These are phyloP conservation scores for Ceriagrion tenellum DNA, from an alignment of 2,888 invertebrate species.

Conservation along the genomic window DNA sequence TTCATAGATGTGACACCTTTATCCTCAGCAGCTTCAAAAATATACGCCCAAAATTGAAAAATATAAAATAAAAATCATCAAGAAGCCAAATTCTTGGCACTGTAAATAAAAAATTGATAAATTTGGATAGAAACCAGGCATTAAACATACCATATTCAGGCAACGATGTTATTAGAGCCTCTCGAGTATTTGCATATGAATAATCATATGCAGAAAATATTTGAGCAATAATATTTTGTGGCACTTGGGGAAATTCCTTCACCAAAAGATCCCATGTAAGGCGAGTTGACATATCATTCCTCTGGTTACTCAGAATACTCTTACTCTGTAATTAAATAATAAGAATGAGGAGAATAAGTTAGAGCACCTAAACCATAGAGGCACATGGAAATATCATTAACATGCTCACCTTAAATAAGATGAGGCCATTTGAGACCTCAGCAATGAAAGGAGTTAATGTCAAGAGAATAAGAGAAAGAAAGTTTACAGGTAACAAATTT, in stretches of 20 bases:
- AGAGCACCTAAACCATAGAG: no score
- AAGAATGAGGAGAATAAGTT: no score
- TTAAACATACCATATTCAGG: slow-evolving; percentile 63
- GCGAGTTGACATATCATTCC: slow-evolving; percentile 58
- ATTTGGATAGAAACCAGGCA: slow-evolving; percentile 30
- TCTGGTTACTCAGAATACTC: slow-evolving; percentile 19
- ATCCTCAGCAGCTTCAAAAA: background rate
- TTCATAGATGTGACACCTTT: background rate
- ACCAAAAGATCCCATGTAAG: slow-evolving; percentile 49
- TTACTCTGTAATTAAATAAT: slow-evolving; percentile 63
- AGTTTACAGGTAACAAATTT: no score
- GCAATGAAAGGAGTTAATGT: no score
- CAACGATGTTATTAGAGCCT: slow-evolving; percentile 26
- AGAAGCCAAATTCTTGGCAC: slow-evolving; percentile 24
- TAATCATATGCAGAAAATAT: slow-evolving; percentile 54
- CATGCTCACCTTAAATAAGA: no score
- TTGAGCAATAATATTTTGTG: slow-evolving; percentile 27
- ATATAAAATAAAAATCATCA: slow-evolving; percentile 20
- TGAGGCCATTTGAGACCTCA: no score
- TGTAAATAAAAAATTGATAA: slow-evolving; percentile 39
- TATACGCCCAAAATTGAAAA: background rate
- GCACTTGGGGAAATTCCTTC: slow-evolving; percentile 50
- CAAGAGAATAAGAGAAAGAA: no score
- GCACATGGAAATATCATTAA: no score
- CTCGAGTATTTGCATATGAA: slow-evolving; percentile 34